These are phyloP conservation scores for Harpagoxenus sublaevis DNA, from an alignment of 2,888 invertebrate genomes.

Conservation along the genomic window DNA sequence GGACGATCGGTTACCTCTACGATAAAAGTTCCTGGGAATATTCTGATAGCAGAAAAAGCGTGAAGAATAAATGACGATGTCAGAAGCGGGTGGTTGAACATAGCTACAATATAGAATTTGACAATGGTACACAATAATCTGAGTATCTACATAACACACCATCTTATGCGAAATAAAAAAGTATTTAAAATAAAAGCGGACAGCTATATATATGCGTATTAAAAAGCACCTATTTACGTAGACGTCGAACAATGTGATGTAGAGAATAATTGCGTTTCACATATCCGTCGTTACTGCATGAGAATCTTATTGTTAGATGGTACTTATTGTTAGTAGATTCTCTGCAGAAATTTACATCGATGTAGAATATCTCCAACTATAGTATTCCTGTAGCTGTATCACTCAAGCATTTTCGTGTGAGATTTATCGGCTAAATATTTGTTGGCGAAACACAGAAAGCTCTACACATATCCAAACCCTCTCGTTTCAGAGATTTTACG, in stretches of 20 bases:
- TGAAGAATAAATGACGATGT: slow-evolving; percentile 67
- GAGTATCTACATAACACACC: slow-evolving; percentile 70
- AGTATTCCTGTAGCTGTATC: neutral
- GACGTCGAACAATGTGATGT: slow-evolving; percentile 57
- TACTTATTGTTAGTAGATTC: neutral
- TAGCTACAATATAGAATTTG: slow-evolving; percentile 63
- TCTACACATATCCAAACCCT: slow-evolving; percentile 66
- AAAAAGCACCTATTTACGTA: slow-evolving; percentile 73
- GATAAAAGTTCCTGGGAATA: slow-evolving; percentile 55
- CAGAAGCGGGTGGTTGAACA: slow-evolving; percentile 67
- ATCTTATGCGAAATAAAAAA: slow-evolving; percentile 72
- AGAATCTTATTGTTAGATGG: neutral
- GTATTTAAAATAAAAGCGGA: slow-evolving; percentile 67
- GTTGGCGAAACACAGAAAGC: slow-evolving; percentile 71
- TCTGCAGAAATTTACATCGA: neutral
- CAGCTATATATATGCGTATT: slow-evolving; percentile 66
- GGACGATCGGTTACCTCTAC: slow-evolving; percentile 51
- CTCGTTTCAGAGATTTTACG: slow-evolving; percentile 63
- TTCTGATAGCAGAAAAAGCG: slow-evolving; percentile 69
- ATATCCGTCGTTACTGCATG: slow-evolving; percentile 7
- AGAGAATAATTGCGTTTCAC: slow-evolving; percentile 67
- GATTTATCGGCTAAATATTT: slow-evolving; percentile 52
- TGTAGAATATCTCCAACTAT: neutral
- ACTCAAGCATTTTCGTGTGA: slow-evolving; percentile 20
- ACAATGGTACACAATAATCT: slow-evolving; percentile 72